Percentiles rank a stretch among this genome's conserved stretches.
Evolutionary conservation across 2,888 invertebrate species (phyloP).

Genomic region (Eupeodes latifasciatus): DNA sequence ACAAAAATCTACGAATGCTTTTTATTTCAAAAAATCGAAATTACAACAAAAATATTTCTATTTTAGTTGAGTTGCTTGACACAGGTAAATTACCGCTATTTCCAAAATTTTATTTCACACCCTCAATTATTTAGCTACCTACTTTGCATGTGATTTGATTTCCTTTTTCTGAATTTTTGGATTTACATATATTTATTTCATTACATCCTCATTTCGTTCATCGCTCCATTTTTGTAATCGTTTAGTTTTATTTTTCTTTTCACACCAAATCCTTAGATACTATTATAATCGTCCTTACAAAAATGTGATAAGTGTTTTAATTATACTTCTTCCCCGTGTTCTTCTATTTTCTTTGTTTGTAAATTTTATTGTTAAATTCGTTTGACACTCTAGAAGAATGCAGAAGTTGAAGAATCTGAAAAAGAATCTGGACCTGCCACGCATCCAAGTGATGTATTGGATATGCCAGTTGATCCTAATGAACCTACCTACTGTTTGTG

Average conservation of each 20-base stretch:
- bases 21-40: conserved; percentile 22
- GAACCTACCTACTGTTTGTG: conserved; percentile 99
- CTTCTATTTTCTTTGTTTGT: neutral
- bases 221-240: conserved; percentile 42
- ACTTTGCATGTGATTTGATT: conserved; percentile 17
- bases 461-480: conserved; percentile 98
- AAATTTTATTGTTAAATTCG: neutral
- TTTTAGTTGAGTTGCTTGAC: conserved; percentile 75
- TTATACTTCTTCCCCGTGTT: conserved; percentile 16
- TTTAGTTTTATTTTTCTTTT: conserved; percentile 40
- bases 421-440: conserved; percentile 85
- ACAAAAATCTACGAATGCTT: conserved; percentile 37
- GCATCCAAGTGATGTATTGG: conserved; percentile 94
- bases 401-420: conserved; percentile 85
- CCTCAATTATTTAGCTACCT: neutral
- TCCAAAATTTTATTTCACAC: conserved; percentile 30
- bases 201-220: conserved; percentile 59
- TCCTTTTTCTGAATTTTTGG: neutral
- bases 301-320: conserved; percentile 10
- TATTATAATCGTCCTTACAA: conserved; percentile 26
- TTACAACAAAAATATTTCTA: conserved; percentile 32
- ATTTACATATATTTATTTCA: conserved; percentile 26
- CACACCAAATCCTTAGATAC: conserved; percentile 42
- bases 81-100: conserved; percentile 70
- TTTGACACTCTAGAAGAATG: conserved; percentile 80